phyloP scores from a whole-genome alignment of 2,113 vertebrate genomes.

The Vulpes lagopus region DNA sequence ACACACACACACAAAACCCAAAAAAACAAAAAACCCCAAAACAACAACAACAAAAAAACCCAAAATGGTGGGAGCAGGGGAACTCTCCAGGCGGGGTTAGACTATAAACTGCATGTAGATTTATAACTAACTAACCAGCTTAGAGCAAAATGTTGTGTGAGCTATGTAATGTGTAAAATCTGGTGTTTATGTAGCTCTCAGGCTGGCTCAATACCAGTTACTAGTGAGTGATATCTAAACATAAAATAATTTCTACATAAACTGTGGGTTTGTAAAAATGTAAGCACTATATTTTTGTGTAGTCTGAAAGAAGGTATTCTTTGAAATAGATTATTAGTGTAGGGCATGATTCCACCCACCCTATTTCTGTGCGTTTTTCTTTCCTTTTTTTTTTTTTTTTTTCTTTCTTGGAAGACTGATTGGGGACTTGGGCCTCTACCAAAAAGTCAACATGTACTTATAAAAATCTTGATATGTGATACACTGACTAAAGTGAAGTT shows the following conservation, averaged over 20 bases:
- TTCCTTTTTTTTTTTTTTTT: not conserved
- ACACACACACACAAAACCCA: not conserved
- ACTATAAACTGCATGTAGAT: slow-evolving; percentile 74
- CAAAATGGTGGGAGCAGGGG: not conserved
- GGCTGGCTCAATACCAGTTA: slow-evolving; percentile 85
- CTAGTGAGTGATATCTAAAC: slow-evolving; percentile 87
- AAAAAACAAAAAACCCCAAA: not conserved
- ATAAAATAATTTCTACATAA: slow-evolving; percentile 89
- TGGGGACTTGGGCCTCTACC: slow-evolving; percentile 69
- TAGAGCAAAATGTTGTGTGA: slow-evolving; percentile 77
- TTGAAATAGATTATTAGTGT: slow-evolving; percentile 78
- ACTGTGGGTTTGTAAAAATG: slow-evolving; percentile 86
- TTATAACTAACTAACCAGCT: slow-evolving; percentile 68
- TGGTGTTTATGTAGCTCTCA: slow-evolving; percentile 85
- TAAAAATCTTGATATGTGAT: slow-evolving; percentile 79
- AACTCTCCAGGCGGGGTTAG: slow-evolving; percentile 61
- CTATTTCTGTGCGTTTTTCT: slow-evolving; percentile 50
- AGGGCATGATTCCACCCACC: slow-evolving; percentile 47
- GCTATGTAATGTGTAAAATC: slow-evolving; percentile 83
- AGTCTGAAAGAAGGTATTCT: slow-evolving; percentile 80
- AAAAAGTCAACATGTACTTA: slow-evolving; percentile 79
- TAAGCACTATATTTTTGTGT: slow-evolving; percentile 83
- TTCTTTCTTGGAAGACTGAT: slow-evolving; percentile 54
- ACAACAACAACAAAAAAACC: not conserved
- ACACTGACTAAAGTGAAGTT: slow-evolving; percentile 69